A percentile compares a stretch with the other conserved stretches of the same genome.
These are phyloP conservation scores for Forficula auricularia DNA, from an alignment of 1,140 invertebrate genomes.

Conservation along the genomic window DNA sequence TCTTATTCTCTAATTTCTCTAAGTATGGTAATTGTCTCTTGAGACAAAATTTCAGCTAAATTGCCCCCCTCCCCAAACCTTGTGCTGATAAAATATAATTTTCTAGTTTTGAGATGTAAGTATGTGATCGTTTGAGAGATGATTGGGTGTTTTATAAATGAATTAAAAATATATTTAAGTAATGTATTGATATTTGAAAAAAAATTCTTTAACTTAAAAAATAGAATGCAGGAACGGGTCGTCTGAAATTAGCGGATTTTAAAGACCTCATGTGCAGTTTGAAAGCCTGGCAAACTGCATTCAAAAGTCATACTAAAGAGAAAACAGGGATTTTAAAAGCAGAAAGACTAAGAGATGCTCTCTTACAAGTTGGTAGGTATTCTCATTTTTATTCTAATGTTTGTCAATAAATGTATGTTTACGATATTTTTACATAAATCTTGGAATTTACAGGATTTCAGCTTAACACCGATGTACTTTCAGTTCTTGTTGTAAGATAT, in stretches of 20 bases:
- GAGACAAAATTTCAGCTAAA: no score
- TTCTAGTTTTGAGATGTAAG: no score
- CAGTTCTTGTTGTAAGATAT: slow-evolving; percentile 64
- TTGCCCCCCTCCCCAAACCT: no score
- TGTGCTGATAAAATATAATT: no score
- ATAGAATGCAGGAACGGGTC: slow-evolving; percentile 58
- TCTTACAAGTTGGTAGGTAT: slow-evolving; percentile 55
- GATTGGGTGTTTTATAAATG: no score
- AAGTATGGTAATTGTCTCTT: no score
- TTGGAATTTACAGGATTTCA: slow-evolving; percentile 45
- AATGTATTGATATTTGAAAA: no score
- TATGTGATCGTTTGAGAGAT: no score
- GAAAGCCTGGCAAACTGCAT: slow-evolving; percentile 78
- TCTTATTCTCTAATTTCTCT: no score
- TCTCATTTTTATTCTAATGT: slow-evolving; percentile 2
- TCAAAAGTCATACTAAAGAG: slow-evolving; percentile 78
- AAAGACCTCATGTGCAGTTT: slow-evolving; percentile 83
- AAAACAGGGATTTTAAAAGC: slow-evolving; percentile 78
- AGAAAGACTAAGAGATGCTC: slow-evolving; percentile 65
- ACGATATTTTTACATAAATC: not conserved
- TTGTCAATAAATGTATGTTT: slow-evolving; percentile 8
- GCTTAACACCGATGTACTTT: slow-evolving; percentile 63
- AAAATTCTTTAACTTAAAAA: not conserved
- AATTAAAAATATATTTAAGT: no score
- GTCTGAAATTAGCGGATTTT: slow-evolving; percentile 71